These are phyloP conservation scores for Scaptomyza montana DNA, from an alignment of 1,140 invertebrate genomes.

Conservation along the genomic window DNA sequence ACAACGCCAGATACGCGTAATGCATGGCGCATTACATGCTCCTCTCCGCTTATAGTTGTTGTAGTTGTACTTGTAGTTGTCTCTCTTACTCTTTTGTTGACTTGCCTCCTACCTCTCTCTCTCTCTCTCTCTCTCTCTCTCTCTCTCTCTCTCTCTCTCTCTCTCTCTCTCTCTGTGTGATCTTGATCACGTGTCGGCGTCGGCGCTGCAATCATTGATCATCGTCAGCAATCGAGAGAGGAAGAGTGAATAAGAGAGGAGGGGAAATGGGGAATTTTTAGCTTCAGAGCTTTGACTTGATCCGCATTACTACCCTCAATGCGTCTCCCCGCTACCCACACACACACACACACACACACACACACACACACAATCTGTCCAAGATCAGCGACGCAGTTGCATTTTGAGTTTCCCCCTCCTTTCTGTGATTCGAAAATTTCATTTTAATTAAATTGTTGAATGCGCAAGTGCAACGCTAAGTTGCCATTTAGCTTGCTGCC, in stretches of 20 bases:
- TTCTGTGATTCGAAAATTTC: slow-evolving; percentile 75
- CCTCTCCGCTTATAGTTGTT: neutral
- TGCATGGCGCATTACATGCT: slow-evolving; percentile 70
- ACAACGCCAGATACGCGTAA: slow-evolving; percentile 76
- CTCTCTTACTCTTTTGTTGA: too few species aligned
- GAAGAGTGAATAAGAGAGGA: slow-evolving; percentile 35
- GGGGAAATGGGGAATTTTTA: slow-evolving; percentile 25
- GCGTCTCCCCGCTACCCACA: neutral
- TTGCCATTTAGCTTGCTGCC: slow-evolving; percentile 50
- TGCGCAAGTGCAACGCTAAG: slow-evolving; percentile 63
- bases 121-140: neutral
- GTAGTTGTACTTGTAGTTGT: too few species aligned
- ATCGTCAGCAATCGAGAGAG: slow-evolving; percentile 59
- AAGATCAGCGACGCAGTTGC: slow-evolving; percentile 50
- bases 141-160: neutral
- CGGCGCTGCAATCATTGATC: slow-evolving; percentile 73
- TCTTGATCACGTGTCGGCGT: slow-evolving; percentile 63
- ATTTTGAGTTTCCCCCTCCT: slow-evolving; percentile 5
- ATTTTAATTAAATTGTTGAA: slow-evolving; percentile 82
- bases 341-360: too few species aligned
- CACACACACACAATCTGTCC: slow-evolving; percentile 43
- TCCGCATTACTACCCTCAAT: slow-evolving; percentile 38
- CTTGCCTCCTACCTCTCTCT: too few species aligned
- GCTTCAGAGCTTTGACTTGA: slow-evolving; percentile 53
- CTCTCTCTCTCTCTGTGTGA: slow-evolving; percentile 18